phyloP scores from a whole-genome alignment of 2,888 invertebrate species.

The Aleiodes testaceus region DNA sequence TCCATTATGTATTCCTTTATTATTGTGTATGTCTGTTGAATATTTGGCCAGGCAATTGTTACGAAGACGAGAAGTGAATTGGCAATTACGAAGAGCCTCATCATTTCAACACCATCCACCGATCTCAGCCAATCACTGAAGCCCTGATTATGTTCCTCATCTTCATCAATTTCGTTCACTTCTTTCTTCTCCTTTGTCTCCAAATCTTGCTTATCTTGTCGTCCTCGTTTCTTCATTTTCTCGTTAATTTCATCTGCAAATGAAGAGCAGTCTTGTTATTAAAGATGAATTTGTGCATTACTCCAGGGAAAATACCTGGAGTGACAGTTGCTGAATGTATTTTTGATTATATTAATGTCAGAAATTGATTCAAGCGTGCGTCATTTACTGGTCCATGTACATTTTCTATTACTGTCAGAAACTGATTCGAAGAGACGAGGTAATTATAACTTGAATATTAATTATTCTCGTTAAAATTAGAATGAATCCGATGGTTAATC shows the following conservation, averaged over 20 bases:
- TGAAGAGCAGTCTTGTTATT: too few relatives aligned
- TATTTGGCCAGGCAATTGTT: slow-evolving; percentile 83
- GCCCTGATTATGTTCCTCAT: slow-evolving; percentile 67
- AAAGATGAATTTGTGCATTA: neutral
- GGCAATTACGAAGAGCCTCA: slow-evolving; percentile 87
- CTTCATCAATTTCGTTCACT: slow-evolving; percentile 56
- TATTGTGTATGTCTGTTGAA: slow-evolving; percentile 77
- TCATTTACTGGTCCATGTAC: too few relatives aligned
- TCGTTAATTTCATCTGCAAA: slow-evolving; percentile 21
- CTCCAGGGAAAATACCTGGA: too few relatives aligned
- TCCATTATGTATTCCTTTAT: slow-evolving; percentile 70
- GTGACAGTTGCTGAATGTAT: too few relatives aligned
- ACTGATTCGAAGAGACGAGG: too few relatives aligned
- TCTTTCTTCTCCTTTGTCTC: slow-evolving; percentile 45
- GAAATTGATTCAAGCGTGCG: too few relatives aligned
- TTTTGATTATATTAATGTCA: too few relatives aligned
- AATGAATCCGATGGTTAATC: too few relatives aligned
- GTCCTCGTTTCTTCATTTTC: slow-evolving; percentile 61
- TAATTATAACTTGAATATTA: too few relatives aligned
- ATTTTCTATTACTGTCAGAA: too few relatives aligned
- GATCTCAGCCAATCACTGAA: slow-evolving; percentile 72
- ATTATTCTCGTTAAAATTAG: too few relatives aligned
- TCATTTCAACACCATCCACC: slow-evolving; percentile 81
- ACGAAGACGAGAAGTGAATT: slow-evolving; percentile 83
- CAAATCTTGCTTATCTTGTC: slow-evolving; percentile 49